Percentiles rank a stretch among this genome's conserved stretches.
phyloP scores from a whole-genome alignment of 2,888 invertebrate species.

The Caenorhabditis sp. region DNA sequence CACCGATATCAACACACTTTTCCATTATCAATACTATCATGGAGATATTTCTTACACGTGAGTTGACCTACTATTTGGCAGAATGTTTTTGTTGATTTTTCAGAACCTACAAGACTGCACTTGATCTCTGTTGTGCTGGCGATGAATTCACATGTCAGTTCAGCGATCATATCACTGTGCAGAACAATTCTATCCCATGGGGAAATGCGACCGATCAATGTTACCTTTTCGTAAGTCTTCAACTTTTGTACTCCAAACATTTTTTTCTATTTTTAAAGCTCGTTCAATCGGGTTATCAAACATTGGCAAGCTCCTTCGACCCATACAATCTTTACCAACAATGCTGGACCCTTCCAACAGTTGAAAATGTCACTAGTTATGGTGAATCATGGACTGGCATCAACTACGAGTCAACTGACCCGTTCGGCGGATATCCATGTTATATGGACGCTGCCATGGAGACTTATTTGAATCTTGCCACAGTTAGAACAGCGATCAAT shows the following conservation, averaged over 20 bases:
- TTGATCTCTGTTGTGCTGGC: slow-evolving; percentile 36
- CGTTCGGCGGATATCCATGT: slow-evolving; percentile 58
- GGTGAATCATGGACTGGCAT: slow-evolving; percentile 52
- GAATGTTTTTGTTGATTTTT: not conserved
- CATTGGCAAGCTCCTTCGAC: slow-evolving; percentile 21
- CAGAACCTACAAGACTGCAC: slow-evolving; percentile 27
- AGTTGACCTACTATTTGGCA: not conserved
- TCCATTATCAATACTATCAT: slow-evolving; percentile 56
- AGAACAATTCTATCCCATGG: slow-evolving; percentile 40
- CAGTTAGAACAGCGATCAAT: slow-evolving; percentile 61
- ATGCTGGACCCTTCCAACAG: slow-evolving; percentile 30
- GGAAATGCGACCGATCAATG: slow-evolving; percentile 41
- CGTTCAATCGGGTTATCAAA: slow-evolving; percentile 4
- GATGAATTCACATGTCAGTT: slow-evolving; percentile 45
- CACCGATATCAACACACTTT: slow-evolving; percentile 45
- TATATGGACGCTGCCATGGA: slow-evolving; percentile 52
- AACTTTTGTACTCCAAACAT: too few relatives aligned
- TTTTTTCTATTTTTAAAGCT: slow-evolving; percentile 3
- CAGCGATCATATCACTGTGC: slow-evolving; percentile 29
- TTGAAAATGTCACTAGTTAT: slow-evolving; percentile 24
- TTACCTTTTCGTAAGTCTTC: slow-evolving; percentile 11
- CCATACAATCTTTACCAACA: slow-evolving; percentile 55
- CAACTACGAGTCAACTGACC: slow-evolving; percentile 58
- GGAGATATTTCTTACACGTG: slow-evolving; percentile 45
- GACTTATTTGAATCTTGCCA: slow-evolving; percentile 55